phyloP scores from a whole-genome alignment of 2,888 invertebrate species.

The Pristionchus maxplancki region DNA sequence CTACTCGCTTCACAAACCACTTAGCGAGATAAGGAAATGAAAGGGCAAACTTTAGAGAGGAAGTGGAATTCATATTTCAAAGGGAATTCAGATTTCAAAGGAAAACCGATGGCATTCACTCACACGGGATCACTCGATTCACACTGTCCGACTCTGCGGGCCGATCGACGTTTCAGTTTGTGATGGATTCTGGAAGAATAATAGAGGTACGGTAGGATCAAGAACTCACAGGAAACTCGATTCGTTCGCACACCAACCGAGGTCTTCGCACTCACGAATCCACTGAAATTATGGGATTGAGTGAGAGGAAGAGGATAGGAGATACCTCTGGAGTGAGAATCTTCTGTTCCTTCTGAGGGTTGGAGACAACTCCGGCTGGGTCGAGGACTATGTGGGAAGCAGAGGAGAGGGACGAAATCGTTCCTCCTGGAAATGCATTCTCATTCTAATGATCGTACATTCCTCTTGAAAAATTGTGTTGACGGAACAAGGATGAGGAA shows the following conservation, averaged over 20 bases:
- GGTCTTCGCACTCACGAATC: slow-evolving; percentile 41
- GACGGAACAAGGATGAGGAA: not conserved
- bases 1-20: not conserved
- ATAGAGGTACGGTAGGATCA: not conserved
- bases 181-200: not conserved
- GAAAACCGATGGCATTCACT: not conserved
- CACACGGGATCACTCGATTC: not conserved
- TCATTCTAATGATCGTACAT: too few relatives aligned
- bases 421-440: not conserved
- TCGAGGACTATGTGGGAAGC: slow-evolving; percentile 28
- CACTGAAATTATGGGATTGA: slow-evolving; percentile 14
- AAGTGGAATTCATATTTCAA: slow-evolving; percentile 18
- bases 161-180: slow-evolving; percentile 5
- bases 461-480: not conserved
- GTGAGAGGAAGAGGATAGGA: not conserved
- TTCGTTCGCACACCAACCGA: slow-evolving; percentile 50
- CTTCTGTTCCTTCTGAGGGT: slow-evolving; percentile 5
- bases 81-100: slow-evolving; percentile 24
- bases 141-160: not conserved
- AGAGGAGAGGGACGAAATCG: not conserved
- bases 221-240: not conserved
- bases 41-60: not conserved
- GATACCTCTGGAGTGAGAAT: slow-evolving; percentile 19
- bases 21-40: not conserved
- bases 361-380: not conserved